Evolutionary conservation across 2,113 vertebrate genomes (phyloP).

Genomic region (Archilochus colubris): DNA sequence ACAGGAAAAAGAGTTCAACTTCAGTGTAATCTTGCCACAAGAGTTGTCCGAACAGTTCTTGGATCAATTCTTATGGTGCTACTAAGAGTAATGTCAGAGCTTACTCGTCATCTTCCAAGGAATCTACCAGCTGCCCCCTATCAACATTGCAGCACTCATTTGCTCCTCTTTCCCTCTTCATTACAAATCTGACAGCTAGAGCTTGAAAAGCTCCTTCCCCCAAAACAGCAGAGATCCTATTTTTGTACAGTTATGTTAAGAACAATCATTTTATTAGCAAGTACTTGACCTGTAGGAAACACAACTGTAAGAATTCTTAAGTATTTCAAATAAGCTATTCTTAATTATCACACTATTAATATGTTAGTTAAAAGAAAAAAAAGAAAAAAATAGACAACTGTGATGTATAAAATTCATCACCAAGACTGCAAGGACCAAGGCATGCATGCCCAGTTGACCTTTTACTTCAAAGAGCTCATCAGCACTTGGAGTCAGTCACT

Average conservation of each 20-base stretch:
- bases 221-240: neutral
- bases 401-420: neutral
- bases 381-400: neutral
- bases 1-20: constrained; percentile 56
- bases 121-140: constrained; percentile 42
- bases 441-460: neutral
- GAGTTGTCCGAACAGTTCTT: constrained; percentile 39
- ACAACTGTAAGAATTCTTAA: neutral
- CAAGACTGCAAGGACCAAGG: neutral
- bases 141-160: neutral
- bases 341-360: neutral
- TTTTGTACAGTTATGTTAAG: constrained; percentile 12
- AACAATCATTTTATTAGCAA: constrained; percentile 3
- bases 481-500: neutral
- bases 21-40: constrained; percentile 35
- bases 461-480: neutral
- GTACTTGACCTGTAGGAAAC: neutral
- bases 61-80: constrained; percentile 32
- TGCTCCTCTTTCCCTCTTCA: neutral
- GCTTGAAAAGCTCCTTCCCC: neutral
- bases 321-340: neutral
- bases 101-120: constrained; percentile 20
- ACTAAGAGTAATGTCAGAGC: constrained; percentile 44
- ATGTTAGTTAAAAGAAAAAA: neutral
- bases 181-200: neutral